These are phyloP conservation scores for Dendrocincla fuliginosa DNA, from an alignment of 2,797 vertebrate genomes.

Conservation along the genomic window DNA sequence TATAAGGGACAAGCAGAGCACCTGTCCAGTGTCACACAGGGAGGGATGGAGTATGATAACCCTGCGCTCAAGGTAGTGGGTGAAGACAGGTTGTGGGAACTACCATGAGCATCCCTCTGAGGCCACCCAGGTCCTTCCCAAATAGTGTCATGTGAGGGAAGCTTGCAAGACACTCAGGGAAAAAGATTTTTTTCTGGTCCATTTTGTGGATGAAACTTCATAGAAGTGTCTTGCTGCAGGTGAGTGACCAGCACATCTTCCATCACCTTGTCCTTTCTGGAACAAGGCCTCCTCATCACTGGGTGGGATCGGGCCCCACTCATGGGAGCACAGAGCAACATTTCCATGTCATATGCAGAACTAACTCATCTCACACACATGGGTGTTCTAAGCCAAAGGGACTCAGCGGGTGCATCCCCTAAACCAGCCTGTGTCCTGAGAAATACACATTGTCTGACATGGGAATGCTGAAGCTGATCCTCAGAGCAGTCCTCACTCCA, in stretches of 20 bases:
- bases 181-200: background rate
- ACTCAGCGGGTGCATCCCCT: background rate
- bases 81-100: background rate
- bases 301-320: background rate
- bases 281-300: rapidly evolving
- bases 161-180: background rate
- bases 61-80: background rate
- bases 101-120: rapidly evolving
- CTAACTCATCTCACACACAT: background rate
- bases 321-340: rapidly evolving
- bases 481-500: background rate
- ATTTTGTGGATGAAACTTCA: background rate
- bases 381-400: background rate
- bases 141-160: background rate
- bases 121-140: background rate
- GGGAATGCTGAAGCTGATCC: background rate
- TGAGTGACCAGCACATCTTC: background rate
- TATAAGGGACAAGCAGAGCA: background rate
- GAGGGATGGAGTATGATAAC: background rate
- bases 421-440: background rate
- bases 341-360: rapidly evolving
- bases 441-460: rapidly evolving
- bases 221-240: background rate
- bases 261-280: background rate
- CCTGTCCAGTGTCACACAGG: background rate